phyloP scores from a whole-genome alignment of 2,888 invertebrate species.

The Tupiocoris notatus region DNA sequence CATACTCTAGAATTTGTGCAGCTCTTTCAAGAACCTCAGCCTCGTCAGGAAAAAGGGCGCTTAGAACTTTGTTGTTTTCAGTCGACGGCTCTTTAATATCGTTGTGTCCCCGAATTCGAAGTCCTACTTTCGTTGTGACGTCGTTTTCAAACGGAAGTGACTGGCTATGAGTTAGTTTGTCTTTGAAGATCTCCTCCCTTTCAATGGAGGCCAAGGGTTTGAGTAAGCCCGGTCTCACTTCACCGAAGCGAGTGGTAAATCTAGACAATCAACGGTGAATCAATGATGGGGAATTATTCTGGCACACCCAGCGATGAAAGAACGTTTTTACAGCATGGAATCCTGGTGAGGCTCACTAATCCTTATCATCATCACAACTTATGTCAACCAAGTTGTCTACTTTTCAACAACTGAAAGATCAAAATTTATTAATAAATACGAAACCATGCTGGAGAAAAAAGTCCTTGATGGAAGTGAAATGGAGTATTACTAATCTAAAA shows the following conservation, averaged over 20 bases:
- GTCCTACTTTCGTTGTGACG: constrained; percentile 34
- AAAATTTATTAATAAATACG: no score
- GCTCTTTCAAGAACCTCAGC: constrained; percentile 80
- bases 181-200: constrained; percentile 40
- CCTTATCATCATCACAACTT: no score
- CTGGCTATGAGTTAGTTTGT: constrained; percentile 39
- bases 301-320: no score
- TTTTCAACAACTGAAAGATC: no score
- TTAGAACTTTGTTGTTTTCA: constrained; percentile 41
- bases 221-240: constrained; percentile 38
- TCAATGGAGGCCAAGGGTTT: constrained; percentile 38
- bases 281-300: no score
- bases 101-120: constrained; percentile 31
- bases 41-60: constrained; percentile 65
- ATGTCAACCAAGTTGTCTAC: no score
- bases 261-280: constrained; percentile 41
- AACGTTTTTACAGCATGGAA: no score
- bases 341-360: no score
- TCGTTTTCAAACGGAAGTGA: constrained; percentile 29
- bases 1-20: constrained; percentile 86
- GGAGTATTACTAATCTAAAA: no score
- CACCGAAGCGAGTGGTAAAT: constrained; percentile 45
- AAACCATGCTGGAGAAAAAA: no score
- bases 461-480: no score
- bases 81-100: constrained; percentile 42